Conservation (phyloP, 1,140 invertebrate genomes). For the Pollicipes pollicipes region DNA sequence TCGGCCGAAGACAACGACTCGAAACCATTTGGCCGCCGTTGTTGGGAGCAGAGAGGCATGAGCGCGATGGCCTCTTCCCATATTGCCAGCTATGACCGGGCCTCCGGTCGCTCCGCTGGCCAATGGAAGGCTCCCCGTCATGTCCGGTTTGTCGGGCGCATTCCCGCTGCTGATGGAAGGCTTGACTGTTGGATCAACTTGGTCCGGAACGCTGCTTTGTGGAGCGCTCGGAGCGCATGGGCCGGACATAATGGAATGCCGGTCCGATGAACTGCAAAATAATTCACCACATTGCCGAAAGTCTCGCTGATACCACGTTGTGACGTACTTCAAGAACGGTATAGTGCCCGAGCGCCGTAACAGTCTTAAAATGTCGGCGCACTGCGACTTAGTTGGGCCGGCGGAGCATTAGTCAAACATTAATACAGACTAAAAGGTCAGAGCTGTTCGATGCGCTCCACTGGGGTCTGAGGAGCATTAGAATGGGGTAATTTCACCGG, state of each 20-base stretch:
- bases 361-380: no score
- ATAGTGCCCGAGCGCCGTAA: no score
- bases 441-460: neutral
- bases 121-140: neutral
- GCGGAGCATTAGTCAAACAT: neutral
- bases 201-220: neutral
- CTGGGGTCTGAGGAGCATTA: neutral
- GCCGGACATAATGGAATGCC: neutral
- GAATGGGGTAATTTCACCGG: neutral
- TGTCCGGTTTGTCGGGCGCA: no score
- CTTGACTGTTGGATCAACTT: neutral
- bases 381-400: no score
- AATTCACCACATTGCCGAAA: neutral
- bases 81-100: neutral
- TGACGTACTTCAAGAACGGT: no score
- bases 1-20: neutral
- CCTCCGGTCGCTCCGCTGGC: neutral
- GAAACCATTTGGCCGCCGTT: no score
- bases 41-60: neutral
- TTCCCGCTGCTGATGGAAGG: neutral
- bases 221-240: neutral
- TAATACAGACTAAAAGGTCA: neutral
- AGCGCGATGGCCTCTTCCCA: neutral
- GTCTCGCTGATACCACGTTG: no score
- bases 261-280: neutral